Percentiles rank a stretch among this genome's conserved stretches.
These are phyloP conservation scores for Kryptolebias ocellatus DNA, from an alignment of 2,797 vertebrate genomes.

Conservation along the genomic window DNA sequence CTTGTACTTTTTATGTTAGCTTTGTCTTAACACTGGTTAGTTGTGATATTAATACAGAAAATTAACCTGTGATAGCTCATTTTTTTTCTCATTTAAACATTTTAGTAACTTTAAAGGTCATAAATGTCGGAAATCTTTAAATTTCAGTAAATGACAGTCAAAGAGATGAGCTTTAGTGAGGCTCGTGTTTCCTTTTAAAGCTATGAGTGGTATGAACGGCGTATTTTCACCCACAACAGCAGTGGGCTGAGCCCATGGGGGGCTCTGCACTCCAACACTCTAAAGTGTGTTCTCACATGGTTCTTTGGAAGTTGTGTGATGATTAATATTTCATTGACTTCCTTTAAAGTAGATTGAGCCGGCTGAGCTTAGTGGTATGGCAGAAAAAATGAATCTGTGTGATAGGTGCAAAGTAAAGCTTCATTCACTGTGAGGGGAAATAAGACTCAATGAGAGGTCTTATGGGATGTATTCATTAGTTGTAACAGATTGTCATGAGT, in stretches of 20 bases:
- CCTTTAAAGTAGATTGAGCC: conserved; percentile 66
- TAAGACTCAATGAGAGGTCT: too few relatives aligned
- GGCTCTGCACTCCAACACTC: conserved; percentile 68
- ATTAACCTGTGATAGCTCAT: too few relatives aligned
- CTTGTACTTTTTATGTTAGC: too few relatives aligned
- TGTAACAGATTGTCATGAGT: too few relatives aligned
- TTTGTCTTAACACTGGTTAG: too few relatives aligned
- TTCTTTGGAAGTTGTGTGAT: conserved; percentile 72
- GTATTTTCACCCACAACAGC: conserved; percentile 48
- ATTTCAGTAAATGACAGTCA: conserved; percentile 1
- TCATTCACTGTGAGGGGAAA: neutral
- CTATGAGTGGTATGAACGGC: conserved; percentile 46
- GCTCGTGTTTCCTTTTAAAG: conserved; percentile 42
- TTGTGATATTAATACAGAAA: too few relatives aligned
- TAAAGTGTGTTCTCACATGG: conserved; percentile 71
- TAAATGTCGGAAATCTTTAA: conserved; percentile 1
- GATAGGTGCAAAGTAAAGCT: conserved; percentile 62
- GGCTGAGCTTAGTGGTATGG: conserved; percentile 60
- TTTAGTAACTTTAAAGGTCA: conserved; percentile 6
- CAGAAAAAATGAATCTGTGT: conserved; percentile 25
- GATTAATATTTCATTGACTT: conserved; percentile 79
- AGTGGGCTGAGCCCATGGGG: conserved; percentile 61
- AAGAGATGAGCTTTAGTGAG: conserved; percentile 12
- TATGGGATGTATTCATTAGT: too few relatives aligned
- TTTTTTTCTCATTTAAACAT: conserved; percentile 11